Evolutionary conservation across 2,797 vertebrate genomes (phyloP).

Genomic region (Todus mexicanus): DNA sequence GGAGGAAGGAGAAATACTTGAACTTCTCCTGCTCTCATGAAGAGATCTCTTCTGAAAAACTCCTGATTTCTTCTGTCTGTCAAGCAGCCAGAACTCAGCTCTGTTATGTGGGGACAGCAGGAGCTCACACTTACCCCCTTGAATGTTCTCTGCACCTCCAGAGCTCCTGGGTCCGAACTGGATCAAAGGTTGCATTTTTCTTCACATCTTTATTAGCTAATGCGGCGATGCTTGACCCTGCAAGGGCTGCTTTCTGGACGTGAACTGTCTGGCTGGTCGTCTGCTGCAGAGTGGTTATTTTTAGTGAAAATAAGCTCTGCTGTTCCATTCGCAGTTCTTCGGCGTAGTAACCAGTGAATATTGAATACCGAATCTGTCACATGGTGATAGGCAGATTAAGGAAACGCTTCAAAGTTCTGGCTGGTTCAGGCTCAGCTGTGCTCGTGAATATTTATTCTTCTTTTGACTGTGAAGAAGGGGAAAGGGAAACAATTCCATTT

Average conservation of each 20-base stretch:
- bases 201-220: background rate
- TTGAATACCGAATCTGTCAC: background rate
- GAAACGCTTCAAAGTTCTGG: background rate
- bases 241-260: background rate
- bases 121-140: background rate
- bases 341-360: background rate
- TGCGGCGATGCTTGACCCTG: background rate
- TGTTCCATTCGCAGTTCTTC: background rate
- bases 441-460: background rate
- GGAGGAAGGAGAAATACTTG: background rate
- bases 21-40: background rate
- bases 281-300: constrained; percentile 3
- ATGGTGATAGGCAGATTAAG: background rate
- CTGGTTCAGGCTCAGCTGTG: background rate
- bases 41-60: background rate
- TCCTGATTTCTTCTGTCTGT: background rate
- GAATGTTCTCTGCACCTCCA: background rate
- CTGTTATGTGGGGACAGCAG: fast-evolving
- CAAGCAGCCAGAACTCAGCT: background rate
- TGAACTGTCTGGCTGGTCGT: background rate
- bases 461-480: background rate
- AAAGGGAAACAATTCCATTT: background rate
- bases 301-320: background rate
- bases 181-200: background rate
- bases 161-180: background rate